Base-by-base conservation (phyloP, 2,797 vertebrate species). In the Sebastes flavidus region DNA sequence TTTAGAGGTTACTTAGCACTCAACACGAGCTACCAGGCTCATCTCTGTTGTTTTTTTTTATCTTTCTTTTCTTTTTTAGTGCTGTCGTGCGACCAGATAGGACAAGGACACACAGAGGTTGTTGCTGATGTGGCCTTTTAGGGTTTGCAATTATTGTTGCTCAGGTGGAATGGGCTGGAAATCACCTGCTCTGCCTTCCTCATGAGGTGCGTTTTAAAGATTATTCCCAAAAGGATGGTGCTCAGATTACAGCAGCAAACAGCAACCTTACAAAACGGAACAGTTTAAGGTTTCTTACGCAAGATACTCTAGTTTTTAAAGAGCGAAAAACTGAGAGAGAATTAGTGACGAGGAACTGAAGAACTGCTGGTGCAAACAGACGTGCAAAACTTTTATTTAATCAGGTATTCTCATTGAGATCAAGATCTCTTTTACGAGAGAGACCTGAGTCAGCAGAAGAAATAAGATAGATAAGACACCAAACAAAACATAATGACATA, bases 131-230 rank as follows among this genome's bases (percentile, higher is more conserved):
- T 69, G 63, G 77, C 65, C 63, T 73, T 81, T 82, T 29, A 58
- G n/a, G 65, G 70, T 60, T 56, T 11, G 56, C 6, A 3, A 60
- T 56, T 30, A 38, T 42, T 70, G 62, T 69, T 73, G 74, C 72
- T 87, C 66, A 56, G 80, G 81, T 82, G 83, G 83, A 87, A 86
- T 80, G 81, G 59, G 65, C 22, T 72, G 81, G 78, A 87, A 82
- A 65, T 42, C 16, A 20, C 46, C 65, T 42, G 56, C 27, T 30
- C 55, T 68, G 77, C 49, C 65, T 46, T 52, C 24, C 63, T 71
- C 32, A 24, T 65, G 62, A 81, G 58, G 58, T 77, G 59, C 32
- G 4, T 72, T 79, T 65, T 34, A 79, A 55, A 74, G 69, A 73
- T 66, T n/a, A 30, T 66, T 70, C 71, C 46, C 59, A 60, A 32